phyloP scores from a whole-genome alignment of 2,797 vertebrate genomes.

The Pelochelys cantorii region DNA sequence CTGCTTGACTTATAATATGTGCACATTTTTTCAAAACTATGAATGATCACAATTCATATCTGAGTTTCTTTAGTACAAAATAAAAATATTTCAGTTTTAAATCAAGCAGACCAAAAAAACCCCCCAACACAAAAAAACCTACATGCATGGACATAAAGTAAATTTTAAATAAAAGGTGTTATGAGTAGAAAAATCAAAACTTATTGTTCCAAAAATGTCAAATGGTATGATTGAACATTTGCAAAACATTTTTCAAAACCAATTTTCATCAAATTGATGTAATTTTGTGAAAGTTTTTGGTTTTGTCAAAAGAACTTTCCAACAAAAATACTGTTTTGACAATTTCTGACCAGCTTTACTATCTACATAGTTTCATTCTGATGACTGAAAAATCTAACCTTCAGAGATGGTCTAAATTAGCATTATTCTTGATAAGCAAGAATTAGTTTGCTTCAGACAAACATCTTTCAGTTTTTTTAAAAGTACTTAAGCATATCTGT shows the following conservation, averaged over 20 bases:
- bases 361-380: background rate
- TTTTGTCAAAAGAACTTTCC: background rate
- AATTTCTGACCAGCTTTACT: background rate
- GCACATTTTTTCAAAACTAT: conserved; percentile 50
- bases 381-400: background rate
- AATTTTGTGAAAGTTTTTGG: background rate
- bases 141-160: background rate
- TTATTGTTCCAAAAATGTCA: background rate
- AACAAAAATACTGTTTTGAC: background rate
- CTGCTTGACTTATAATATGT: conserved; percentile 71
- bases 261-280: background rate
- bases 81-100: conserved; percentile 64
- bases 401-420: background rate
- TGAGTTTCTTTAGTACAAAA: conserved; percentile 53
- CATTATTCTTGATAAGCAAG: background rate
- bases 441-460: background rate
- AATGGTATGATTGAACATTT: background rate
- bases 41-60: conserved; percentile 64
- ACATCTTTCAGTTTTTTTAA: background rate
- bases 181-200: background rate
- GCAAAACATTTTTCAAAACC: background rate
- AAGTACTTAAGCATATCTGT: background rate
- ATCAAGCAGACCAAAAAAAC: conserved; percentile 17
- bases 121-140: background rate
- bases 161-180: background rate